Evolutionary conservation across 2,797 vertebrate genomes (phyloP).

Genomic region (Morus bassanus): DNA sequence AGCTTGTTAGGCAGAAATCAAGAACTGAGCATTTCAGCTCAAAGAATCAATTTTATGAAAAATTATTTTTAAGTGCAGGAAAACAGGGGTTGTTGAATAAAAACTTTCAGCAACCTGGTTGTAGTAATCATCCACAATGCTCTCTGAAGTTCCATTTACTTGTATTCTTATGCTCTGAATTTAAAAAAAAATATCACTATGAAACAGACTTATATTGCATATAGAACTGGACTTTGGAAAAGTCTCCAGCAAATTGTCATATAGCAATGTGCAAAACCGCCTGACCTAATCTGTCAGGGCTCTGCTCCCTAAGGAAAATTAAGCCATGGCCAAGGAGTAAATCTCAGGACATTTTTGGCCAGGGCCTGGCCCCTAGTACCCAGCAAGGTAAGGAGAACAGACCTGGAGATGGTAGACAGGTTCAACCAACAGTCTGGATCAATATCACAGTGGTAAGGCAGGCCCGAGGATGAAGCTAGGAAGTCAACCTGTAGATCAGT

Average conservation of each 20-base stretch:
- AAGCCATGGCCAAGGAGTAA: neutral
- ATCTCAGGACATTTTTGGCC: neutral
- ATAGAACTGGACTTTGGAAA: neutral
- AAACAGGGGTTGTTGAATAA: neutral
- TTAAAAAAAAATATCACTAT: neutral
- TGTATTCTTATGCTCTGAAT: neutral
- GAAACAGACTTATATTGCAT: neutral
- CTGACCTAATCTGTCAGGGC: neutral
- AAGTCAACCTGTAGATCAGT: neutral
- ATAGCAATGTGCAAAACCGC: neutral
- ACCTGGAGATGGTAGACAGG: too few relatives aligned
- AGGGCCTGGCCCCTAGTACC: neutral
- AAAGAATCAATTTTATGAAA: neutral
- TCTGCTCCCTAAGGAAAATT: neutral
- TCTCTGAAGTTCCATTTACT: neutral
- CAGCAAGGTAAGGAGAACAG: neutral
- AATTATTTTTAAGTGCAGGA: neutral
- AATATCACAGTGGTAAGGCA: neutral
- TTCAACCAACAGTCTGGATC: neutral
- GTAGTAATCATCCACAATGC: neutral
- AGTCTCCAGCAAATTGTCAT: neutral
- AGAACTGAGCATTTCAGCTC: neutral
- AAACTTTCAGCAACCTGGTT: neutral
- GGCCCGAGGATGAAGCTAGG: too few relatives aligned
- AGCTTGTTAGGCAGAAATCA: neutral